Base-by-base conservation (phyloP, 2,797 vertebrate species). In the Halcyon leucocephala region DNA sequence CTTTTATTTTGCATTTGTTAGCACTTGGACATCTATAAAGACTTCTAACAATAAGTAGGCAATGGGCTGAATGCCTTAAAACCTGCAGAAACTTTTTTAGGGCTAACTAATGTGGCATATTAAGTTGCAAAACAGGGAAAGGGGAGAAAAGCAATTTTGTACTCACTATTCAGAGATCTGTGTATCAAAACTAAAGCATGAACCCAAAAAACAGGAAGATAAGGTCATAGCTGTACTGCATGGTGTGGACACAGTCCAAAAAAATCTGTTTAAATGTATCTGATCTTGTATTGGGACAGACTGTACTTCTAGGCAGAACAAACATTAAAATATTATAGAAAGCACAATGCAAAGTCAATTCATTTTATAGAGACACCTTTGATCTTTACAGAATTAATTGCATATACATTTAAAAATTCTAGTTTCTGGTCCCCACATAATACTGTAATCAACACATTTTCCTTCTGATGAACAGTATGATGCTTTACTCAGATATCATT, bases 11-110 rank as follows among this genome's bases (percentile, higher is more conserved):
- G 55, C 48, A 64, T 95, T 97, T 88, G 74, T 79, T 91, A 96
- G 64, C 44, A 55, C 37, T 95, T 92, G 73, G 66, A 89, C 74
- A 52, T 74, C 78, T 87, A 64, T 76, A 94, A 92, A 62, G 24
- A 67, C 64, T 88, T 61, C 67, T 90, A 95, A 96, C 84, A 96
- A 80, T 58, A 89, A 87, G 22, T 19, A 90, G 28, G 64, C 83
- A 85, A 60, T 57, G 37, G 48, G 65, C 64, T 94, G 82, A 95
- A 93, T 88, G 77, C 49, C 62, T 85, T 88, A 67, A 89, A 94
- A 91, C 57, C 76, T 90, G 70, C 57, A 85, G 86, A 96, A 97
- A 84, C 29, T n/a, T 42, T 95, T 96, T 96, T 69, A 91, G 57
- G 31, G 14, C 70, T 92, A 94, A 89, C 51, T 86, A 52, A 77